Evolutionary conservation across 2,888 invertebrate genomes (phyloP).

Genomic region (Leucophora obtusa): DNA sequence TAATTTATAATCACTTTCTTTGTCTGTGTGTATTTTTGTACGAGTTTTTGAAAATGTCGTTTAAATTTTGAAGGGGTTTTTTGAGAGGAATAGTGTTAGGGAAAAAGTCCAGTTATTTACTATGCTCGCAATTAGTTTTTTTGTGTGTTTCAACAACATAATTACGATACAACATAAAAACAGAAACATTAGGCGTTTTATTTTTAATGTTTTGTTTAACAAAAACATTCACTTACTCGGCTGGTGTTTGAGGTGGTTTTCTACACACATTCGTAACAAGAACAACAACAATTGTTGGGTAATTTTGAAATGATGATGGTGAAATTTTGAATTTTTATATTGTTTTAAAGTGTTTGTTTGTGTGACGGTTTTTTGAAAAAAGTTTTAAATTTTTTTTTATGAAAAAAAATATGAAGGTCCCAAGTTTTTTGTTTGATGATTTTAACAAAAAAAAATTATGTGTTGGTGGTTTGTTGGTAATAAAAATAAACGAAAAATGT

Average conservation of each 20-base stretch:
- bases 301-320: slow-evolving; percentile 58
- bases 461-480: slow-evolving; percentile 15
- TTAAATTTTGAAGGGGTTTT: slow-evolving; percentile 2
- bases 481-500: slow-evolving; percentile 25
- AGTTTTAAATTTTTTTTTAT: slow-evolving; percentile 12
- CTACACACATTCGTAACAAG: slow-evolving; percentile 70
- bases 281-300: slow-evolving; percentile 46
- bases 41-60: slow-evolving; percentile 4
- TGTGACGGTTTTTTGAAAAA: slow-evolving; percentile 37
- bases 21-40: background rate
- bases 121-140: slow-evolving; percentile 56
- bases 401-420: slow-evolving; percentile 16
- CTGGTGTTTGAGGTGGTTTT: slow-evolving; percentile 79
- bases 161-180: slow-evolving; percentile 52
- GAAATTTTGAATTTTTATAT: slow-evolving; percentile 66
- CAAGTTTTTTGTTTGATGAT: slow-evolving; percentile 24
- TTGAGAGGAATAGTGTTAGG: background rate
- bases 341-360: slow-evolving; percentile 66
- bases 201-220: slow-evolving; percentile 64
- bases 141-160: slow-evolving; percentile 39
- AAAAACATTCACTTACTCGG: slow-evolving; percentile 76
- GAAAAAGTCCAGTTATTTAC: slow-evolving; percentile 60
- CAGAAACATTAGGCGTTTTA: slow-evolving; percentile 45
- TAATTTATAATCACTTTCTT: background rate
- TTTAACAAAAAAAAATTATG: slow-evolving; percentile 10